These are phyloP conservation scores for Grallaria varia DNA, from an alignment of 2,113 vertebrate species.

Conservation along the genomic window DNA sequence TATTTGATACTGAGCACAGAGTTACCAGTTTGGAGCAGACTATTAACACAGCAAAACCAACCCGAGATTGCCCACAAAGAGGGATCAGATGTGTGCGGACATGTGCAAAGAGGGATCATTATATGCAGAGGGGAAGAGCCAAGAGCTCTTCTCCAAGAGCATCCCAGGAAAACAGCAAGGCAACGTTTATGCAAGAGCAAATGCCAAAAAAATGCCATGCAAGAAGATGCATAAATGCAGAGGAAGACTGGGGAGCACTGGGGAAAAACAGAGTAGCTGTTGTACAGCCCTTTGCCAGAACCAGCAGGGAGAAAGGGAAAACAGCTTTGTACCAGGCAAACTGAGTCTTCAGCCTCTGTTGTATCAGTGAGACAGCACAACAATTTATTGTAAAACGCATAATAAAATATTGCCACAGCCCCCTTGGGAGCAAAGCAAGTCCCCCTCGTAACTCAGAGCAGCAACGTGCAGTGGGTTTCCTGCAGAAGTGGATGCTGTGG, in stretches of 20 bases:
- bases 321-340: not conserved
- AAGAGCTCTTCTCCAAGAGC: not conserved
- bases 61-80: no score
- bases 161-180: not conserved
- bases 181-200: not conserved
- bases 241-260: not conserved
- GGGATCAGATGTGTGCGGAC: not conserved
- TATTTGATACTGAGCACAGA: not conserved
- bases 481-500: not conserved
- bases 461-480: not conserved
- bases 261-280: not conserved
- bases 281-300: not conserved
- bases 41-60: not conserved
- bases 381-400: not conserved
- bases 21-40: not conserved
- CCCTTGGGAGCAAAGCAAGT: not conserved
- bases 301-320: not conserved
- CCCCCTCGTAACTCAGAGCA: rapidly evolving
- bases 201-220: not conserved
- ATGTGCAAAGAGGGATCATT: not conserved
- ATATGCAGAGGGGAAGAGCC: not conserved
- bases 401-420: not conserved
- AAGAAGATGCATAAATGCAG: not conserved
- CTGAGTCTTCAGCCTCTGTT: not conserved
- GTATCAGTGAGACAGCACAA: not conserved